Conservation (phyloP, 2,113 vertebrate genomes). For the Psittacara wagleri region DNA sequence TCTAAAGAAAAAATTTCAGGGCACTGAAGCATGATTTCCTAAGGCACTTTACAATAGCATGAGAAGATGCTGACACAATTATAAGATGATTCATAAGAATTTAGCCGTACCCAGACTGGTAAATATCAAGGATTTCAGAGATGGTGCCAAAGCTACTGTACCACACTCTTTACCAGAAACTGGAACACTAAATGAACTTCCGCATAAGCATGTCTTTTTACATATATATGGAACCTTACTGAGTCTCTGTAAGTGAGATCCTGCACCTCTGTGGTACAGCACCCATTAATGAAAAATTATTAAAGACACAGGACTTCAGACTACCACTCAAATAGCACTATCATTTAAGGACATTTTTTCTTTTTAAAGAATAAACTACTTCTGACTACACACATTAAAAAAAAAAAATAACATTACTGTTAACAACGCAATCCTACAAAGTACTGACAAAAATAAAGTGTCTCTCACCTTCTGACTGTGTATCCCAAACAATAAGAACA, state of each 20-base stretch:
- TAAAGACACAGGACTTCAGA: not conserved
- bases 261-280: not conserved
- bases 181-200: not conserved
- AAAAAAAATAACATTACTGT: not conserved
- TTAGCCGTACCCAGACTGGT: not conserved
- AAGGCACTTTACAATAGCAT: not conserved
- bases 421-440: not conserved
- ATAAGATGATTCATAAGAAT: not conserved
- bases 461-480: conserved; percentile 84
- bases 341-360: not conserved
- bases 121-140: not conserved
- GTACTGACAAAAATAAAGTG: not conserved
- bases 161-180: not conserved
- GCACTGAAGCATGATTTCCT: not conserved
- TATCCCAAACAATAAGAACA: conserved; percentile 89
- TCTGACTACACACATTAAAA: not conserved
- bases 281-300: not conserved
- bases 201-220: not conserved
- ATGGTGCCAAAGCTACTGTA: not conserved
- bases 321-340: accelerated
- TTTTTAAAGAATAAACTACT: not conserved
- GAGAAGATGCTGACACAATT: not conserved
- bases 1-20: not conserved
- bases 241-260: not conserved
- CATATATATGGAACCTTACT: accelerated